Conservation (phyloP, 1,140 invertebrate genomes). For the Drosophila sulfurigaster region DNA sequence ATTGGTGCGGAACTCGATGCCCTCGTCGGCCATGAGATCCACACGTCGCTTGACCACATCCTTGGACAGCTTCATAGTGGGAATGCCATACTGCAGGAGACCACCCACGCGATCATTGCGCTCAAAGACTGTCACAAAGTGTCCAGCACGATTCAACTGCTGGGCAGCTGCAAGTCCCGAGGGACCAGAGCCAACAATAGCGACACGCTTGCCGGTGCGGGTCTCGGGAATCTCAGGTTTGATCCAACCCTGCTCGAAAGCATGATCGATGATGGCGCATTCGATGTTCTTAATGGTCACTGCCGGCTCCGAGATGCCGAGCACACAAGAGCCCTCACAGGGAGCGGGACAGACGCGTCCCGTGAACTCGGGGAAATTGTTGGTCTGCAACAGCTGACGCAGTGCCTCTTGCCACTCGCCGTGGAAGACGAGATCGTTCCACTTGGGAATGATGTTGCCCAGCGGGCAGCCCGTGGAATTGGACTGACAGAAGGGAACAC, state of each 20-base stretch:
- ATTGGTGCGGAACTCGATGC: slow-evolving; percentile 95
- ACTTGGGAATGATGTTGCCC: slow-evolving; percentile 99
- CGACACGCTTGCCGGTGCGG: slow-evolving; percentile 94
- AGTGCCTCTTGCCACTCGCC: slow-evolving; percentile 99
- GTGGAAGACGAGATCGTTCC: slow-evolving; percentile 98
- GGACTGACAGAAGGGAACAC: slow-evolving; percentile 99
- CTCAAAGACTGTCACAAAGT: slow-evolving; percentile 97
- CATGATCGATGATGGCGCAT: slow-evolving; percentile 99
- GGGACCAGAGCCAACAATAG: slow-evolving; percentile 98
- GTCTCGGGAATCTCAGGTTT: slow-evolving; percentile 87
- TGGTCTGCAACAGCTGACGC: slow-evolving; percentile 97
- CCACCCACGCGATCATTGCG: slow-evolving; percentile 98
- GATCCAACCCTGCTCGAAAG: slow-evolving; percentile 99
- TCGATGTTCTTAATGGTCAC: slow-evolving; percentile 99
- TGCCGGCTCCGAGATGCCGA: slow-evolving; percentile 97
- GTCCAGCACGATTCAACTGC: slow-evolving; percentile 96
- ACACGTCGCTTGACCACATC: slow-evolving; percentile 96
- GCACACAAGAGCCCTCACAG: slow-evolving; percentile 98
- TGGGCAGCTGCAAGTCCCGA: slow-evolving; percentile 98
- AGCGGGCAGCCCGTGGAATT: slow-evolving; percentile 97
- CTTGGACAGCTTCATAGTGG: slow-evolving; percentile 98
- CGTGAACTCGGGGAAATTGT: slow-evolving; percentile 99
- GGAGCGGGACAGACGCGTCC: slow-evolving; percentile 99
- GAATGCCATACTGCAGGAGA: slow-evolving; percentile 98
- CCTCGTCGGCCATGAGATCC: slow-evolving; percentile 94